These are phyloP conservation scores for Asobara japonica DNA, from an alignment of 1,140 invertebrate genomes.

Conservation along the genomic window DNA sequence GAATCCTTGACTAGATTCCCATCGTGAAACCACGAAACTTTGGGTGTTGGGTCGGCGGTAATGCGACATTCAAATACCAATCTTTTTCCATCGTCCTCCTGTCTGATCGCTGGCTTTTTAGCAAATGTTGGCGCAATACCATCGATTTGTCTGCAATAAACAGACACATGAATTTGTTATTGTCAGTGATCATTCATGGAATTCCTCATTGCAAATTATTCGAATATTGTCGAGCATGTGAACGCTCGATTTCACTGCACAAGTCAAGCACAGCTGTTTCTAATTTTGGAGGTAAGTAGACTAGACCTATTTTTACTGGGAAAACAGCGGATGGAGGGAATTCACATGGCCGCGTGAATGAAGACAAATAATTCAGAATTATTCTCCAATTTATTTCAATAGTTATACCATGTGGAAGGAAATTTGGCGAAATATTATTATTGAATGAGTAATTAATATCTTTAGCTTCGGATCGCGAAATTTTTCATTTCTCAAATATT, in stretches of 20 bases:
- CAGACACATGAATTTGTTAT: not conserved
- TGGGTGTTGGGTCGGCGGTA: conserved; percentile 91
- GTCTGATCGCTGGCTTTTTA: conserved; percentile 95
- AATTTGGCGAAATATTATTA: not conserved
- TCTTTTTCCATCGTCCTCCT: conserved; percentile 96
- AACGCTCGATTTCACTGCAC: not conserved
- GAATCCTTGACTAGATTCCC: conserved; percentile 80
- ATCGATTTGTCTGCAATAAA: conserved; percentile 87
- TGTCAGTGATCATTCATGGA: not conserved
- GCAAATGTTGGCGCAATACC: conserved; percentile 96
- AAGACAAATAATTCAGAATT: not conserved
- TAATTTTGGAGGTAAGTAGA: not conserved
- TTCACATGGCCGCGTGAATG: not conserved
- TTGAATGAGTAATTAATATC: too few species aligned
- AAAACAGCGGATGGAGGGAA: not conserved
- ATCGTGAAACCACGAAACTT: conserved; percentile 92
- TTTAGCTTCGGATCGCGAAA: too few species aligned
- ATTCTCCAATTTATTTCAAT: not conserved
- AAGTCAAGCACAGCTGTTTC: not conserved
- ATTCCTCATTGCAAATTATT: not conserved
- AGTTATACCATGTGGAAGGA: not conserved
- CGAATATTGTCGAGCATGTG: not conserved
- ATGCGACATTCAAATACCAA: conserved; percentile 96
- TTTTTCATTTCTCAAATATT: too few species aligned
- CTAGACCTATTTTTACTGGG: not conserved